phyloP scores from a whole-genome alignment of 1,140 invertebrate species.

The Sesamia nonagrioides region DNA sequence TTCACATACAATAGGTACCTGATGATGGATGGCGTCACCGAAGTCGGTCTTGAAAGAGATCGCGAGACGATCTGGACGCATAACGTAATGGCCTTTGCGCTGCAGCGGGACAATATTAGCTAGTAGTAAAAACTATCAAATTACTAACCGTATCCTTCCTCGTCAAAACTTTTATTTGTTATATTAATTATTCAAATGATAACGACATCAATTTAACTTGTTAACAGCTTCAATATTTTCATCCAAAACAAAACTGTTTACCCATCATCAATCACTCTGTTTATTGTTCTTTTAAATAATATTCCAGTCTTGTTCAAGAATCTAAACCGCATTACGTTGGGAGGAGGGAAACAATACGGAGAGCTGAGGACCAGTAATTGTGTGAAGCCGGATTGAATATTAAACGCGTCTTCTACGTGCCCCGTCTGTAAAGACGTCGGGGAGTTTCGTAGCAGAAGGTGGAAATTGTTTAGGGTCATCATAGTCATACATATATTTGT shows the following conservation, averaged over 20 bases:
- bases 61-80: too few species aligned
- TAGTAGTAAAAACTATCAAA: too few species aligned
- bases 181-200: not conserved
- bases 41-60: too few species aligned
- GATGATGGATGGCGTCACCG: too few species aligned
- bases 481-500: too few species aligned
- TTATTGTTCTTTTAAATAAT: conserved; percentile 24
- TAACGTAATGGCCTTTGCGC: too few species aligned
- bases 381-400: conserved; percentile 46
- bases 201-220: conserved; percentile 19
- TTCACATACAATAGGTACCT: too few species aligned
- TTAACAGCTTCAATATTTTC: not conserved
- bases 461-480: not conserved
- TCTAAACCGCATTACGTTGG: conserved; percentile 41
- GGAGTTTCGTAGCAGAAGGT: conserved; percentile 1
- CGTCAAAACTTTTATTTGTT: not conserved
- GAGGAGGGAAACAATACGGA: conserved; percentile 22
- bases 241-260: conserved; percentile 29
- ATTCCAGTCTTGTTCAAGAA: conserved; percentile 37
- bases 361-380: conserved; percentile 37
- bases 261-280: conserved; percentile 20
- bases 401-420: conserved; percentile 25
- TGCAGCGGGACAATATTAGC: too few species aligned
- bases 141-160: too few species aligned
- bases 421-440: not conserved